phyloP scores from a whole-genome alignment of 1,140 invertebrate species.

The Paraescarpia echinospica region DNA sequence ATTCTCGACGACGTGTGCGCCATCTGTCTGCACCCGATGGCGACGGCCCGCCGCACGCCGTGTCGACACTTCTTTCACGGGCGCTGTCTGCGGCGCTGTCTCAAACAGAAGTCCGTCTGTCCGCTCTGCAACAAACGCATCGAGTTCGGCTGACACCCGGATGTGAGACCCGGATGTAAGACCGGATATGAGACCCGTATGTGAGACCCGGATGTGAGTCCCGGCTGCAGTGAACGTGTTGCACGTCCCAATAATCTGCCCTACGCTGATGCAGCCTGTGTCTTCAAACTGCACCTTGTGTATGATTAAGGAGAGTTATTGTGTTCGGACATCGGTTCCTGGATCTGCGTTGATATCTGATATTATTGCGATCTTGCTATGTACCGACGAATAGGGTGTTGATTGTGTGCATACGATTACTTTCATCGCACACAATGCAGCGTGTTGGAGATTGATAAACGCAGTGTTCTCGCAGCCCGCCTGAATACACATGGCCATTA shows the following conservation, averaged over 20 bases:
- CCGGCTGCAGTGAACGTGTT: neutral
- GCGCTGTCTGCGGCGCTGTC: conserved; percentile 70
- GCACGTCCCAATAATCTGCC: neutral
- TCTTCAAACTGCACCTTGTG: neutral
- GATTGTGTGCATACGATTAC: neutral
- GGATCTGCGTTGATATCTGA: neutral
- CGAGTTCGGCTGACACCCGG: neutral
- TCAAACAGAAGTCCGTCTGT: conserved; percentile 70
- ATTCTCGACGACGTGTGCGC: conserved; percentile 75
- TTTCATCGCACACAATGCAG: neutral
- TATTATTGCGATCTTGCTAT: neutral
- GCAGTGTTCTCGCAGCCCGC: neutral
- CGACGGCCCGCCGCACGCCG: conserved; percentile 69
- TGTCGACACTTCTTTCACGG: conserved; percentile 78
- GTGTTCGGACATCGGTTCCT: neutral
- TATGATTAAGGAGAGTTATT: neutral
- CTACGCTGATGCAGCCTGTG: neutral
- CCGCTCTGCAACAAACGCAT: conserved; percentile 64
- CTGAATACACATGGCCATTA: neutral
- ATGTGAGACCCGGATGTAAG: no score
- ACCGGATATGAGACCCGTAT: no score
- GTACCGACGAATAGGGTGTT: neutral
- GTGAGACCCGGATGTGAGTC: no score
- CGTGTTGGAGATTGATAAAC: neutral
- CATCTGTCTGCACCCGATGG: conserved; percentile 72